Conservation (phyloP, 2,888 invertebrate genomes). For the Cylloceria caligata region DNA sequence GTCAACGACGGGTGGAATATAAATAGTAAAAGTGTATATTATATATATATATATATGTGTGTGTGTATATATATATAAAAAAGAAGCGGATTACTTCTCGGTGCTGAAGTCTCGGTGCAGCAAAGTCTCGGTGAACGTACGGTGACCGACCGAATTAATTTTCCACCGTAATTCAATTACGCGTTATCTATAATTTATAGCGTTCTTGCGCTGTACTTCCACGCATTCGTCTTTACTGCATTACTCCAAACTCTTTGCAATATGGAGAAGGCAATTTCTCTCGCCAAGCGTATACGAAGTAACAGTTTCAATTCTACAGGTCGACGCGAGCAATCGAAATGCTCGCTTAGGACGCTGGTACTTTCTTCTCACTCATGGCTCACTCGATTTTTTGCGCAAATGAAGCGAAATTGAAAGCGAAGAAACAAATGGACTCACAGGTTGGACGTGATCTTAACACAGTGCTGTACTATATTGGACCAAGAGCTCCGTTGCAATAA, state of each 20-base stretch:
- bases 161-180: slow-evolving; percentile 58
- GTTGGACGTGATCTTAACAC: slow-evolving; percentile 30
- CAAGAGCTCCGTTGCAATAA: slow-evolving; percentile 55
- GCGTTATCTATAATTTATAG: slow-evolving; percentile 54
- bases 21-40: slow-evolving; percentile 25
- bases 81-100: slow-evolving; percentile 40
- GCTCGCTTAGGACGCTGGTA: not conserved
- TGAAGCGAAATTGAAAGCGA: slow-evolving; percentile 60
- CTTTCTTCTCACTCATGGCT: slow-evolving; percentile 20
- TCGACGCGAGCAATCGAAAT: not conserved
- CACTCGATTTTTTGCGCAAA: slow-evolving; percentile 25
- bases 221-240: slow-evolving; percentile 11
- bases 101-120: no score
- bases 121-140: slow-evolving; percentile 31
- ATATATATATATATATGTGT: not conserved
- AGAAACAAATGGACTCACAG: slow-evolving; percentile 58
- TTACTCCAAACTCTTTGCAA: not conserved
- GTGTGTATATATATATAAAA: slow-evolving; percentile 2
- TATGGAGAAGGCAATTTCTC: slow-evolving; percentile 22
- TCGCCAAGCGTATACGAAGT: not conserved
- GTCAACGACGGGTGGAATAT: slow-evolving; percentile 58
- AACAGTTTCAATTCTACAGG: slow-evolving; percentile 11
- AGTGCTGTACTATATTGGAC: slow-evolving; percentile 48
- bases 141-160: slow-evolving; percentile 42
- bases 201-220: slow-evolving; percentile 20